These are phyloP conservation scores for Notodonta dromedarius DNA, from an alignment of 2,888 invertebrate species.

Conservation along the genomic window DNA sequence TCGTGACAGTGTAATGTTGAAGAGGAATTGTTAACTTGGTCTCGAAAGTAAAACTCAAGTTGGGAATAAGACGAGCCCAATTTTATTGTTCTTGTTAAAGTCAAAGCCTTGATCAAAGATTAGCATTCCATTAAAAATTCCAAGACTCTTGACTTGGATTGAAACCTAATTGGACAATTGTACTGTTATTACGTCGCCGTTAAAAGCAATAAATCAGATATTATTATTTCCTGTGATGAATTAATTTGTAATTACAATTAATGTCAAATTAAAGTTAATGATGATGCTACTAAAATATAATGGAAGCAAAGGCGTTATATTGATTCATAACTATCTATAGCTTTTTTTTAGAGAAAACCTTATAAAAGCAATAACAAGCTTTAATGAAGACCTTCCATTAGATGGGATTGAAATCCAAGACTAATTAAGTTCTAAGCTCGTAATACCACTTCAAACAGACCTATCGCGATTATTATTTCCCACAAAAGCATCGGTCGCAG, in stretches of 20 bases:
- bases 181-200: constrained; percentile 13
- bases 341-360: no score
- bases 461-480: constrained; percentile 11
- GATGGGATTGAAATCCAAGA: background rate
- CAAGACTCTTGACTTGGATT: constrained; percentile 10
- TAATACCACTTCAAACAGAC: background rate
- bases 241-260: background rate
- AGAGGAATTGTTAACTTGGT: constrained; percentile 26
- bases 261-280: no score
- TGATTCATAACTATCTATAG: no score
- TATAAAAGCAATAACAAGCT: background rate
- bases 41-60: constrained; percentile 26
- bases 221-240: background rate
- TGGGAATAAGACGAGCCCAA: constrained; percentile 26
- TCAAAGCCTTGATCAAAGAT: constrained; percentile 31
- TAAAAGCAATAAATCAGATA: constrained; percentile 1
- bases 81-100: constrained; percentile 27
- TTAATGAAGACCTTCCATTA: constrained; percentile 4
- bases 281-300: background rate
- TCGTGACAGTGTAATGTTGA: constrained; percentile 25
- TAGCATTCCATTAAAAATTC: constrained; percentile 21
- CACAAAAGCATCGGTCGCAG: constrained; percentile 23
- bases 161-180: constrained; percentile 8
- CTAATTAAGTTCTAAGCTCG: background rate
- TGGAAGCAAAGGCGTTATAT: background rate